Conservation (phyloP, 2,113 vertebrate species). For the Barnardius zonarius region DNA sequence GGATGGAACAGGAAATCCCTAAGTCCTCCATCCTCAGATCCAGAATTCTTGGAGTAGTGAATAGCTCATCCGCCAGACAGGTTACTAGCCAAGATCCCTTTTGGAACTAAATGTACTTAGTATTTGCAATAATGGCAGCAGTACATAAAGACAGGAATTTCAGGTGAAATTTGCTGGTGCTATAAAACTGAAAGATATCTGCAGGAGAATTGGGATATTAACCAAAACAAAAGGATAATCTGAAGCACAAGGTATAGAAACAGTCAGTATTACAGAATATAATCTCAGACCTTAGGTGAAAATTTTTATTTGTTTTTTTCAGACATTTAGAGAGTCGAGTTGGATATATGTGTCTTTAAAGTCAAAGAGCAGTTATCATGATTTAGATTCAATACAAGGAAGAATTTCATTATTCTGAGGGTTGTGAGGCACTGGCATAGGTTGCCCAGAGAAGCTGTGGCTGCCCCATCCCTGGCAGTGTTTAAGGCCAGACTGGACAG, state of each 20-base stretch:
- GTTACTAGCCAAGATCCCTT: background rate
- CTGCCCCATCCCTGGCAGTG: background rate
- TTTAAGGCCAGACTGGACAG: background rate
- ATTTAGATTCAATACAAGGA: background rate
- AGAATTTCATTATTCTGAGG: background rate
- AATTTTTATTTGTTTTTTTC: background rate
- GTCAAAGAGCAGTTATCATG: background rate
- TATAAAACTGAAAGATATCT: background rate
- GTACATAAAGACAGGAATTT: background rate
- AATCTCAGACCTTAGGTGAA: background rate
- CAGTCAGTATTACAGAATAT: background rate
- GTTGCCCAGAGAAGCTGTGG: background rate
- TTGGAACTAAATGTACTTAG: background rate
- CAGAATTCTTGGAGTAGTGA: background rate
- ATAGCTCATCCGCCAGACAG: background rate
- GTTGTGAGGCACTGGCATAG: background rate
- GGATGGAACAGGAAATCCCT: background rate
- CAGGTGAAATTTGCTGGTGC: background rate
- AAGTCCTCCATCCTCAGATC: background rate
- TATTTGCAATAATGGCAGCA: background rate
- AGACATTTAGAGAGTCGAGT: background rate
- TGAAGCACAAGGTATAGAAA: background rate
- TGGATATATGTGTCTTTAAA: background rate
- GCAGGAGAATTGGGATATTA: background rate
- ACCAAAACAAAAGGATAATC: background rate